Base-by-base conservation (phyloP, 2,797 vertebrate species). In the Selene dorsalis region DNA sequence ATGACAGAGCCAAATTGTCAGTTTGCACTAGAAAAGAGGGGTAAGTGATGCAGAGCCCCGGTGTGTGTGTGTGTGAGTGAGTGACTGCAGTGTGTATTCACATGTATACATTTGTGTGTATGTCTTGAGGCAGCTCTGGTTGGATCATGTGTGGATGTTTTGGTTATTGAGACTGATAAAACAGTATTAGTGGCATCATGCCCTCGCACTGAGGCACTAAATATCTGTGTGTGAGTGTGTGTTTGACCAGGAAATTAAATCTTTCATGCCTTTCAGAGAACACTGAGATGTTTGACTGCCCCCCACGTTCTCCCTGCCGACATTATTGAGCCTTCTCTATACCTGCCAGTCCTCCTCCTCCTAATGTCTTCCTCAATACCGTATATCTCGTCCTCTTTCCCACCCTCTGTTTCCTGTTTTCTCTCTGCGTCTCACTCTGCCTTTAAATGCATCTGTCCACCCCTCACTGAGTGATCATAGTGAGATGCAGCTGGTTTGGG, bases 181-280 rank as follows among this genome's bases (percentile, higher is more conserved):
- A 85, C 73, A 75, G 75, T 89, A 87, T 81, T 75, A 79, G 61
- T 53, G 74, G 83, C 39, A 39, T 64, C 0, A 22, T 0, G 18
- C 62, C 53, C 5, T 77, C 32, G 17, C 58, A 65, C 75, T 75
- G 24, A 3, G 69, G 77, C 72, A 20, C 66, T 82, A 79, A 82
- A 69, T 57, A 69, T 70, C 74, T 35, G 7, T 35, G 32, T 35
- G 32, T 83, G 58, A 60, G n/a, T 38, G 64, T 14, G 16, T 87
- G 86, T 90, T 91, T 88, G 81, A 89, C 80, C 90, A 87, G 88
- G 89, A 93, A 91, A 93, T 93, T 79, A 88, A 88, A 91, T 85
- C 68, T 82, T 72, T 69, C 38, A 22, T 80, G 75, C 75, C 75
- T 80, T 84, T 83, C 62, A 83, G 73, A 63, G 26, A 48, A 76